Base-by-base conservation (phyloP, 2,888 invertebrate species). In the Lathronympha strigana region DNA sequence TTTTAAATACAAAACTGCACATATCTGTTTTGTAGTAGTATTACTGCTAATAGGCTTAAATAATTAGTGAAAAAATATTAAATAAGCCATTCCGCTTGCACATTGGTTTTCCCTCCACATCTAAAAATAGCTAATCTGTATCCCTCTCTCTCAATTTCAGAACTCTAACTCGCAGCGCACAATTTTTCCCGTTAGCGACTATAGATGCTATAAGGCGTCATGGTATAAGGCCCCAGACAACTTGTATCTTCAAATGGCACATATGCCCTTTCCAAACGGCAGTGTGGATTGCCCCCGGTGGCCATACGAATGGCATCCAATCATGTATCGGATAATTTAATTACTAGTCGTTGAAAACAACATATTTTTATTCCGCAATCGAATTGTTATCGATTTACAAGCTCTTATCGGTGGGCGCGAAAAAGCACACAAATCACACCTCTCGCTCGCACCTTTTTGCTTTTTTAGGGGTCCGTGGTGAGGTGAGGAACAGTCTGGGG, bases 371-470 rank as follows among this genome's bases (percentile, higher is more conserved):
- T 66, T 47, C 47, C 19, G 43, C 66, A 66, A 66, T 66, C 66
- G 54, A 61, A 49, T 81, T 82, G 83, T 84, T 85, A 87, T 83
- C 81, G 77, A 76, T 77, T 76, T 78, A 75, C 75, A 76, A 79
- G 77, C 79, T 73, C 69, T 84, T 87, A 88, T 87, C 83, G 82
- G 75, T 72, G 74, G 80, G 86, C 80, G 87, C 81, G 86, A 88
- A 89, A 84, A 88, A 83, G 83, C 83, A 85, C 81, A 89, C 88
- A 90, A 88, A 89, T 90, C 88, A 88, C 89, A 86, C 86, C 82
- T 88, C 85, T 84, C 83, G 75, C 79, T 82, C 76, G 73, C 70
- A 57, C 68, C 67, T 67, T 76, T 79, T 80, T 80, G 33, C 17
- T 60, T 58, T 43, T 66, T 60, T 28, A 38, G 64, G 45, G 51